Evolutionary conservation across 2,797 vertebrate species (phyloP).

Genomic region (Xenopus petersii): DNA sequence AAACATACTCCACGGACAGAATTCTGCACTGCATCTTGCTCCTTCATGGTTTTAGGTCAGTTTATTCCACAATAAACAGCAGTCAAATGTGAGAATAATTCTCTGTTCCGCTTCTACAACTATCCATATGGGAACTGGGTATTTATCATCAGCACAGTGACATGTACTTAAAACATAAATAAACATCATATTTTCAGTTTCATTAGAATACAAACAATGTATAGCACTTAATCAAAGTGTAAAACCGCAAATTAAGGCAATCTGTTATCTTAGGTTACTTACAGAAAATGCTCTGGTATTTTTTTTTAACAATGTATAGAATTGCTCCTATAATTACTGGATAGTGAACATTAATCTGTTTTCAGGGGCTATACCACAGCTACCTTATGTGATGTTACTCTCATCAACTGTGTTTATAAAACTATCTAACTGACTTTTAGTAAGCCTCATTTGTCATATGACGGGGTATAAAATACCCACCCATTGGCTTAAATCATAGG

Average conservation of each 20-base stretch:
- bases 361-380: background rate
- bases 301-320: slow-evolving; percentile 3
- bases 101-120: background rate
- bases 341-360: slow-evolving; percentile 1
- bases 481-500: background rate
- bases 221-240: no score
- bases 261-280: no score
- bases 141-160: no score
- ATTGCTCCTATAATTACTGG: background rate
- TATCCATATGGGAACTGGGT: background rate
- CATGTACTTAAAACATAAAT: no score
- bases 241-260: no score
- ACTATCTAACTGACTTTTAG: slow-evolving; percentile 49
- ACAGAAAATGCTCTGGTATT: background rate
- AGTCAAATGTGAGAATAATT: no score
- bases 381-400: slow-evolving; percentile 26
- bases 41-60: no score
- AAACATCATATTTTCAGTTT: no score
- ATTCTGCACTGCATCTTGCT: no score
- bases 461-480: slow-evolving; percentile 35
- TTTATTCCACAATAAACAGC: no score
- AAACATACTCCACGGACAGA: no score
- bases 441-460: slow-evolving; percentile 7
- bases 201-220: no score
- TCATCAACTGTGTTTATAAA: slow-evolving; percentile 21